These are phyloP conservation scores for Orussus abietinus DNA, from an alignment of 1,140 invertebrate species.

Conservation along the genomic window DNA sequence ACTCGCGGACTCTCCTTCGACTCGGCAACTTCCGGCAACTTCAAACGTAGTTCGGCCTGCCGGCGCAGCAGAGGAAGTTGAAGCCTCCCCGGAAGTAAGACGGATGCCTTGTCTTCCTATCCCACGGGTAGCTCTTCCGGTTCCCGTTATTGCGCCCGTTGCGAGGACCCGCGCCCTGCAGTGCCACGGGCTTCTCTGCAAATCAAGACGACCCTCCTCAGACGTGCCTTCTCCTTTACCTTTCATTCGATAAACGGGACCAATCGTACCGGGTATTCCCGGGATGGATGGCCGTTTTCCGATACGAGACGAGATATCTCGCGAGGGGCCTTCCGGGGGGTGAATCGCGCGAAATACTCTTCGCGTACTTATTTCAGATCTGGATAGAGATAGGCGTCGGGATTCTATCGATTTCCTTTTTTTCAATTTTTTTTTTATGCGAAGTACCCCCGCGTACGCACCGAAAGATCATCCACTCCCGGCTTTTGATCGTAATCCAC, in stretches of 20 bases:
- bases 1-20: too few relatives aligned
- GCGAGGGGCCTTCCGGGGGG: not conserved
- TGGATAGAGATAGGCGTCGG: too few relatives aligned
- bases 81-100: slow-evolving; percentile 46
- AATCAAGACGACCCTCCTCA: slow-evolving; percentile 11
- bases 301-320: slow-evolving; percentile 4
- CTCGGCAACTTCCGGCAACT: too few relatives aligned
- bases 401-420: too few relatives aligned
- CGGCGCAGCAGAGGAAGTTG: slow-evolving; percentile 47
- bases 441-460: too few relatives aligned
- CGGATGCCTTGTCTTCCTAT: slow-evolving; percentile 40
- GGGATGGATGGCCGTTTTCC: not conserved
- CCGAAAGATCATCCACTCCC: too few relatives aligned
- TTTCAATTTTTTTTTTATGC: too few relatives aligned
- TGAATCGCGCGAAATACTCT: slow-evolving; percentile 16
- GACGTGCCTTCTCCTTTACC: slow-evolving; percentile 4
- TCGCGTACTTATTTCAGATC: slow-evolving; percentile 11
- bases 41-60: slow-evolving; percentile 48
- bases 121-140: slow-evolving; percentile 40
- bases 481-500: too few relatives aligned
- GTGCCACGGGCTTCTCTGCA: slow-evolving; percentile 41
- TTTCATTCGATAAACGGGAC: not conserved
- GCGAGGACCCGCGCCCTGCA: slow-evolving; percentile 37
- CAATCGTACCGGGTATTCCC: slow-evolving; percentile 9
- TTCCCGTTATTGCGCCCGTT: slow-evolving; percentile 37